Conservation (phyloP, 2,797 vertebrate genomes). For the Loris lydekkerianus region DNA sequence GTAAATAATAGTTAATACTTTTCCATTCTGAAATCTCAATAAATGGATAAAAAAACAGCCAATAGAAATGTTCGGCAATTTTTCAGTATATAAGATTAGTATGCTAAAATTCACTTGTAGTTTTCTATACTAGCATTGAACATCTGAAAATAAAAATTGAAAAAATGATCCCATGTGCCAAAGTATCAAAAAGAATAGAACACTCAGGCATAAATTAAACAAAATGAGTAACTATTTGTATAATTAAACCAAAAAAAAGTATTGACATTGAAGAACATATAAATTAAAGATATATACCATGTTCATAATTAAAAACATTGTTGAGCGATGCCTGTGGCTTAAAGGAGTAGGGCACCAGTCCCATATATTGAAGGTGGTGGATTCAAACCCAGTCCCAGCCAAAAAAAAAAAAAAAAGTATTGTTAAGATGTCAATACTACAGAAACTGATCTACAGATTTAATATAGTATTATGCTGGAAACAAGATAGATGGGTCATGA, state of each 20-base stretch:
- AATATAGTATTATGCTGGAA: background rate
- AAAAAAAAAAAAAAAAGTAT: background rate
- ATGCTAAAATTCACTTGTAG: background rate
- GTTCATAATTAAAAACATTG: background rate
- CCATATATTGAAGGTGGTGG: too few relatives aligned
- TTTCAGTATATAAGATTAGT: background rate
- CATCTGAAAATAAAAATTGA: background rate
- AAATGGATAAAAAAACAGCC: background rate
- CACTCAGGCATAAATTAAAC: background rate
- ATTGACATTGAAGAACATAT: background rate
- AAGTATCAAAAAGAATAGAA: background rate
- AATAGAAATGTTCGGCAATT: background rate
- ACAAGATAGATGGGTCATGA: background rate
- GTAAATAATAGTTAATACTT: background rate
- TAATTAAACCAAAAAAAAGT: background rate
- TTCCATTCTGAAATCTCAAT: background rate
- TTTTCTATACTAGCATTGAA: background rate
- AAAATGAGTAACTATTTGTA: background rate
- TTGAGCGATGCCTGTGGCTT: too few relatives aligned
- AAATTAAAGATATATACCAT: background rate
- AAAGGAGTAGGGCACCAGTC: too few relatives aligned
- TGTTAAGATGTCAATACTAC: background rate
- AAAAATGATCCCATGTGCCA: background rate
- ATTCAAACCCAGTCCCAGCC: too few relatives aligned
- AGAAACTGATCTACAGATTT: background rate